Base-by-base conservation (phyloP, 2,113 vertebrate genomes). In the Chloropsis hardwickii region DNA sequence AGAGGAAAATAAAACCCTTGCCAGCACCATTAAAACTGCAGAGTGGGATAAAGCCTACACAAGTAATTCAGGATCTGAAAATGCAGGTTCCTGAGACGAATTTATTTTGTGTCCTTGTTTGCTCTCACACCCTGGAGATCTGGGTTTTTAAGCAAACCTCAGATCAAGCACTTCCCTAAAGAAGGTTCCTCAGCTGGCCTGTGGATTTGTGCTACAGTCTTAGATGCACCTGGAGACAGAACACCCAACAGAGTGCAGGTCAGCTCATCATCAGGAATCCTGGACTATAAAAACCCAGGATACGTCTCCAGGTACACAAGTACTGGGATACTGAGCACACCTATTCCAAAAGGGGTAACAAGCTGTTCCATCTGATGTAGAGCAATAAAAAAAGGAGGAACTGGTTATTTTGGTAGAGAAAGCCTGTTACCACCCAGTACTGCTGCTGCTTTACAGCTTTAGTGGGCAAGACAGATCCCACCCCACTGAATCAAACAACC, bases 31-130 rank as follows among this genome's bases (percentile, higher is more conserved):
- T 93, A 86, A 48, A 88, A 93, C 18, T 81, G 72, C 77, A 78
- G 82, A 83, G 90, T 78, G 76, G 76, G 61, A 90, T 78, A 83
- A 88, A 95, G 94, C 92, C 92, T 83, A 93, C 83, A 51, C 69
- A 17, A 95, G 76, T 78, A 50, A 88, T 70, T 95, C 64, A 66
- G 83, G 69, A 86, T 73, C 76, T 81, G 74, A 76, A 82, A 87
- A 81, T 4, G 58, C 73, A 85, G 39, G 17, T 47, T 81, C 44
- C 87, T 60, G 50, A 82, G 80, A 77, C 65, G 80, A 69, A 69
- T 73, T 67, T 42, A 70, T 89, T 80, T 89, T n/a, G 2, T 85
- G 40, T 13, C 84, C 91, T 72, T 76, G 50, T 71, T 80, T 89
- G 71, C 89, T 71, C 74, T 96, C 85, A 50, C 40, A 76, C 47